These are phyloP conservation scores for Cinara cedri DNA, from an alignment of 2,888 invertebrate species.

Conservation along the genomic window DNA sequence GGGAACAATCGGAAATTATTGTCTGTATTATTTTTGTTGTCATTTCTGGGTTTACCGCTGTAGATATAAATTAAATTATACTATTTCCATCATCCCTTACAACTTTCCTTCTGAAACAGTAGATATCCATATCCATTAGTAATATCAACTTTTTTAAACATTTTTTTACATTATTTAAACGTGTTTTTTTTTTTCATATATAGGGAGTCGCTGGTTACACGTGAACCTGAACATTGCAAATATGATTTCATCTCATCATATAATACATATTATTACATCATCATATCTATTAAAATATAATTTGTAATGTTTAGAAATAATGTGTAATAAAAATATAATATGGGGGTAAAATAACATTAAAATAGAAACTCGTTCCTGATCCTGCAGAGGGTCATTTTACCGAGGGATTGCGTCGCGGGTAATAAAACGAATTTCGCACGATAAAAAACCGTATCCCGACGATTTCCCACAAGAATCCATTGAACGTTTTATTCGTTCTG, in stretches of 20 bases:
- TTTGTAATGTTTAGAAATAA: constrained; percentile 14
- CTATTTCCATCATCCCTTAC: too few relatives aligned
- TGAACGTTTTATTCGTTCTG: constrained; percentile 36
- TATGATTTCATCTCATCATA: neutral
- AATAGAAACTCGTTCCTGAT: constrained; percentile 33
- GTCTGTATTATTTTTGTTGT: too few relatives aligned
- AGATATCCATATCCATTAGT: too few relatives aligned
- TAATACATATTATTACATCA: neutral
- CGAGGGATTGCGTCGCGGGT: neutral
- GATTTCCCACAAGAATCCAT: constrained; percentile 31
- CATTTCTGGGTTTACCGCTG: too few relatives aligned
- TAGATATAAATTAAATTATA: too few relatives aligned
- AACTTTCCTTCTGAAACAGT: too few relatives aligned
- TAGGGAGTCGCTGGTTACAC: neutral
- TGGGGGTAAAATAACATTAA: constrained; percentile 40
- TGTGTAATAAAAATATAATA: constrained; percentile 23
- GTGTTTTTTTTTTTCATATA: too few relatives aligned
- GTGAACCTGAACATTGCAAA: neutral
- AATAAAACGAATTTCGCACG: constrained; percentile 46
- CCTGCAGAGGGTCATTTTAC: constrained; percentile 12
- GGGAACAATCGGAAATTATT: too few relatives aligned
- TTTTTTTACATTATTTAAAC: too few relatives aligned
- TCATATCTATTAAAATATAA: neutral
- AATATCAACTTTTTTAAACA: too few relatives aligned
- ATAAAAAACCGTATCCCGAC: constrained; percentile 33